Conservation (phyloP, 2,113 vertebrate genomes). For the Python bivittatus region DNA sequence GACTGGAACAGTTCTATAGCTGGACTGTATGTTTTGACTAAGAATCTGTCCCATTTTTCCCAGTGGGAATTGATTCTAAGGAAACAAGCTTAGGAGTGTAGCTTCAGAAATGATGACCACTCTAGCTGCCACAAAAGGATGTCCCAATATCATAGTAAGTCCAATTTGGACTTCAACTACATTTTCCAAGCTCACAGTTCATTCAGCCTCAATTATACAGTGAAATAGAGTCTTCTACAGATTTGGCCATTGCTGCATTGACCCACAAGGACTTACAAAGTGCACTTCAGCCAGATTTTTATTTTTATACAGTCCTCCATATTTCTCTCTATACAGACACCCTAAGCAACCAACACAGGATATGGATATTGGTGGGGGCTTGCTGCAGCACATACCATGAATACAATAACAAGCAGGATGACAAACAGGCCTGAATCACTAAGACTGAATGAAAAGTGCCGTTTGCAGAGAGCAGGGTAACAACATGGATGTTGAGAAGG, state of each 20-base stretch:
- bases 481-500: background rate
- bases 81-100: background rate
- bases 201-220: background rate
- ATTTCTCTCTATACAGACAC: no score
- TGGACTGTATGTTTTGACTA: background rate
- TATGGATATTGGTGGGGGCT: background rate
- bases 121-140: background rate
- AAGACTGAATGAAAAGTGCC: background rate
- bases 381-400: background rate
- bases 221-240: background rate
- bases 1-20: background rate
- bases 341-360: background rate
- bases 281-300: background rate
- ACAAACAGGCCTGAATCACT: background rate
- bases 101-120: no score
- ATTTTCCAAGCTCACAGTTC: background rate
- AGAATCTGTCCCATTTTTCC: background rate
- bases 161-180: background rate
- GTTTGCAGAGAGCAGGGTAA: background rate
- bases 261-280: background rate
- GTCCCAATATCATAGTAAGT: background rate
- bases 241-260: background rate
- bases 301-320: background rate
- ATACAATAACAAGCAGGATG: background rate
- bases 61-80: background rate